Base-by-base conservation (phyloP, 2,888 invertebrate species). In the Andrena dorsata region DNA sequence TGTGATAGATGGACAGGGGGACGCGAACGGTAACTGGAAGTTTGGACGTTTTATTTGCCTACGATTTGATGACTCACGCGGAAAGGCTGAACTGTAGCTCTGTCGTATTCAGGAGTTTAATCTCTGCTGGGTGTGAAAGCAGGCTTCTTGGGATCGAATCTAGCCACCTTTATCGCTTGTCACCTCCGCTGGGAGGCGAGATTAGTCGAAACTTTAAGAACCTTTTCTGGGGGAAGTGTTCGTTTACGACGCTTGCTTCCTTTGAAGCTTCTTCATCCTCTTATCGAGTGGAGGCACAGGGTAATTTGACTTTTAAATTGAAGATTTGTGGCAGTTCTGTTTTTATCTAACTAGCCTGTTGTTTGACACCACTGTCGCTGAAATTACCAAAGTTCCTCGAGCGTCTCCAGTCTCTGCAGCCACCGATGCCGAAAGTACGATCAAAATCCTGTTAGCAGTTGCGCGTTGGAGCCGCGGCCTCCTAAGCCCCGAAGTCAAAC, bases 361-460 rank as follows among this genome's bases (percentile, higher is more conserved):
- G 56, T 56, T 56, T 23, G 10, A 20, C 56, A 23, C 10, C 20
- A 26, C 20, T 23, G 56, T 10, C 23, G 26, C 20, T 26, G 4
- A 13, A 56, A 56, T 56, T 56, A 20, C 23, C 56, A 3, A 56
- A 56, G 56, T 56, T 56, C 23, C 10, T 4, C 13, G 23, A 56
- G 23, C 23, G 41, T 26, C 26, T 56, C 20, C 23, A 26, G 26
- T 10, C 26, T 10, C 26, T 1, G 56, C 26, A 23, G 23, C 0
- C 26, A 56, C 23, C 23, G 23, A 56, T 23, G 56, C 23, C 56
- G 23, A 23, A 13, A 56, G 20, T 10, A 35, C 66, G 78, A 84
- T 75, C 70, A 72, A 65, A 75, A 80, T 86, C 69, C 77, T 77
- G 79, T 83, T 80, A 80, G 53, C 80, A 53, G 61, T 86, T 80